Percentiles rank a stretch among this genome's conserved stretches.
Evolutionary conservation across 2,888 invertebrate species (phyloP).

Genomic region (Cantharis nigra): DNA sequence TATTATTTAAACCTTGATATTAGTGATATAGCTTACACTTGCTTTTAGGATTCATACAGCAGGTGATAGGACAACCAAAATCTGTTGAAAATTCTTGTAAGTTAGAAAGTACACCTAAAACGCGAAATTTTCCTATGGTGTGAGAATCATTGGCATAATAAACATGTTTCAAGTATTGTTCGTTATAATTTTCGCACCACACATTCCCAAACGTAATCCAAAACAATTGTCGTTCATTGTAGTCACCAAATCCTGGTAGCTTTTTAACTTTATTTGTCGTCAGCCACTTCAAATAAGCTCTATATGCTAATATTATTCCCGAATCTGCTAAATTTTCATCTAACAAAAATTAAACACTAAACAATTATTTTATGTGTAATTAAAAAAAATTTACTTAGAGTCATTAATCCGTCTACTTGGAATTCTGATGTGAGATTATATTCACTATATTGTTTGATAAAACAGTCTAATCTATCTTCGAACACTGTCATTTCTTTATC

Average conservation of each 20-base stretch:
- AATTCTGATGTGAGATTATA: neutral
- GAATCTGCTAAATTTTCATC: slow-evolving; percentile 9
- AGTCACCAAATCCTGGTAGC: slow-evolving; percentile 4
- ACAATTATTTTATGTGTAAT: neutral
- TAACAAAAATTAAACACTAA: neutral
- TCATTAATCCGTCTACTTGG: neutral
- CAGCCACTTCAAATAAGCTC: neutral
- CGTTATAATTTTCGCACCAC: slow-evolving; percentile 5
- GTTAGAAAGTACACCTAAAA: slow-evolving; percentile 4
- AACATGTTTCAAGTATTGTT: neutral
- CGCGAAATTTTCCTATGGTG: slow-evolving; percentile 1
- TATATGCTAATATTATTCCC: neutral
- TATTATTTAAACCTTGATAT: neutral
- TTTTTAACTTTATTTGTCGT: neutral
- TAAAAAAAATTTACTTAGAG: neutral
- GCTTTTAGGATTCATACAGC: neutral
- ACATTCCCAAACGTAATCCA: slow-evolving; percentile 10
- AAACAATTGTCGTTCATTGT: neutral
- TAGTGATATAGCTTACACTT: neutral
- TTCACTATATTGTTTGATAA: slow-evolving; percentile 2
- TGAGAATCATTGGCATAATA: neutral
- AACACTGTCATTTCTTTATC: neutral
- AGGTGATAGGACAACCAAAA: neutral
- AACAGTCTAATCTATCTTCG: neutral
- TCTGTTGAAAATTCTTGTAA: neutral